These are phyloP conservation scores for Dendrophyllia cribrosa DNA, from an alignment of 64 coral and sea anemone genomes.

Conservation along the genomic window DNA sequence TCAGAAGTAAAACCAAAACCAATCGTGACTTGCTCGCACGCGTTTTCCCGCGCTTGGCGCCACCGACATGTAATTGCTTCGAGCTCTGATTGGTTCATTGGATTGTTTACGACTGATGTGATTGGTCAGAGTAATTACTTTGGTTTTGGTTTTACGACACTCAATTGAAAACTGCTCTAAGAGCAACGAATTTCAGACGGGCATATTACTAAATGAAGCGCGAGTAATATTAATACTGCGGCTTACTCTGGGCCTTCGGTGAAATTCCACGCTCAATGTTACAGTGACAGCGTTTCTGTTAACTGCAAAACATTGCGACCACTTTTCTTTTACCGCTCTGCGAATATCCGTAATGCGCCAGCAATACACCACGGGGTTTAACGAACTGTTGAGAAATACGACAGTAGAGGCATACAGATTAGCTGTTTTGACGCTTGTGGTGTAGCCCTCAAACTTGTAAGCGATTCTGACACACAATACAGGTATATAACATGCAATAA, in stretches of 20 bases:
- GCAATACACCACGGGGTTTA: constrained; percentile 79
- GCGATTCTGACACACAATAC: constrained; percentile 51
- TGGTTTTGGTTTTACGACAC: too few species aligned
- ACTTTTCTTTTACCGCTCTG: constrained; percentile 20
- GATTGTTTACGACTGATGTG: too few species aligned
- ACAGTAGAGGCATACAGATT: constrained; percentile 28
- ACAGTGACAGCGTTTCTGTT: background rate
- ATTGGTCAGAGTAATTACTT: too few species aligned
- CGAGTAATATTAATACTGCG: background rate
- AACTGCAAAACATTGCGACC: background rate
- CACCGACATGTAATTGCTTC: too few species aligned
- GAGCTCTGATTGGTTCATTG: too few species aligned
- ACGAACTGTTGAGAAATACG: constrained; percentile 54
- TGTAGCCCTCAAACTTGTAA: constrained; percentile 10
- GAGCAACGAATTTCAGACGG: background rate
- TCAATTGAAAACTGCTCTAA: too few species aligned
- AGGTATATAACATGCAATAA: constrained; percentile 62
- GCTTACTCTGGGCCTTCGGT: background rate
- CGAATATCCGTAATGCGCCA: constrained; percentile 64
- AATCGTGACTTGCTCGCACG: too few species aligned
- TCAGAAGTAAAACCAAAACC: too few species aligned
- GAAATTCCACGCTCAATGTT: background rate
- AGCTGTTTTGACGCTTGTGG: constrained; percentile 1
- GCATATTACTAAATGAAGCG: background rate
- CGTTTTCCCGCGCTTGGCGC: too few species aligned